These are phyloP conservation scores for Antheraea pernyi DNA, from an alignment of 1,140 invertebrate genomes.

Conservation along the genomic window DNA sequence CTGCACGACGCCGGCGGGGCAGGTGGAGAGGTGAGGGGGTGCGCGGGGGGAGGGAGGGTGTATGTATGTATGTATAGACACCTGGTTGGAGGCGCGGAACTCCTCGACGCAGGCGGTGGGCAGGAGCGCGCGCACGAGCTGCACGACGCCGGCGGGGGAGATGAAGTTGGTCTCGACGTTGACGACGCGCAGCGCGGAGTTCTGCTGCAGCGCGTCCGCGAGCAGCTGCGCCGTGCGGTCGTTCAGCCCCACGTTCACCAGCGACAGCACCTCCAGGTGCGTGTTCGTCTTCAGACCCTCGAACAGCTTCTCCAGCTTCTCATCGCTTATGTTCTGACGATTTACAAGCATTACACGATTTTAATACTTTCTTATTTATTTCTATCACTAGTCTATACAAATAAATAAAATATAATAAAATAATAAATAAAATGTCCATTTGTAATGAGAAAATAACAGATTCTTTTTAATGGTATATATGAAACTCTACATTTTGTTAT, in stretches of 20 bases:
- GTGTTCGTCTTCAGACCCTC: conserved; percentile 94
- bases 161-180: conserved; percentile 99
- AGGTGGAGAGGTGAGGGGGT: conserved; percentile 83
- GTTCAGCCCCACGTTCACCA: conserved; percentile 96
- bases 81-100: conserved; percentile 97
- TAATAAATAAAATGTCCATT: no score
- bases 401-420: no score
- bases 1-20: conserved; percentile 89
- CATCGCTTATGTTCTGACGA: conserved; percentile 96
- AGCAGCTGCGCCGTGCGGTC: conserved; percentile 92
- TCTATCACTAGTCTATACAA: no score
- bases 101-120: conserved; percentile 93
- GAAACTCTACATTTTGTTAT: no score
- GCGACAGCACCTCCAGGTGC: conserved; percentile 92
- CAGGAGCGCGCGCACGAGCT: conserved; percentile 91
- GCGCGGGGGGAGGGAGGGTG: no score
- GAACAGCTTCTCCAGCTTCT: conserved; percentile 95
- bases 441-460: no score
- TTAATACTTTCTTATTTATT: no score
- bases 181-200: conserved; percentile 92
- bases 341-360: no score
- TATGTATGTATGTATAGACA: conserved; percentile 52
- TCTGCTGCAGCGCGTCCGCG: conserved; percentile 91
- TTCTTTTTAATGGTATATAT: no score
- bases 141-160: conserved; percentile 90